Evolutionary conservation across 2,797 vertebrate species (phyloP).

Genomic region (Sebastes itinus): DNA sequence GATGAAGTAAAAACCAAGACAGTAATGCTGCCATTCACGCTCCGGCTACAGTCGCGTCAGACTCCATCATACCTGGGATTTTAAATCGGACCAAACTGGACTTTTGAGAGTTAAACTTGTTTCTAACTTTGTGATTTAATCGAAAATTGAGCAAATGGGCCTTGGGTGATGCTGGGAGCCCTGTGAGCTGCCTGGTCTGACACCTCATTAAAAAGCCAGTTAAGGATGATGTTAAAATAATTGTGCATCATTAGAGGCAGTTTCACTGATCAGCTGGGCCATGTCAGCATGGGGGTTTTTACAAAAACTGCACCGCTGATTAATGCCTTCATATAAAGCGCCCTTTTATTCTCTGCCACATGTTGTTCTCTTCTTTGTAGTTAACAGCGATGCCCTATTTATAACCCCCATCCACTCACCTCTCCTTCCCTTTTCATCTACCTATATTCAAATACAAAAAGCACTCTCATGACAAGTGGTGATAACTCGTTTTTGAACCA

Average conservation of each 20-base stretch:
- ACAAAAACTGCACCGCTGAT: slow-evolving; percentile 75
- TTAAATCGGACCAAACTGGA: slow-evolving; percentile 32
- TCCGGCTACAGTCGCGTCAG: background rate
- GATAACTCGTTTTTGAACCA: slow-evolving; percentile 70
- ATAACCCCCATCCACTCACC: slow-evolving; percentile 45
- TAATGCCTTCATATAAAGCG: slow-evolving; percentile 82
- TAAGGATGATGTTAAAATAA: slow-evolving; percentile 89
- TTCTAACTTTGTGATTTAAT: slow-evolving; percentile 68
- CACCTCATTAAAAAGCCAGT: slow-evolving; percentile 86
- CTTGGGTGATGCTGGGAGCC: slow-evolving; percentile 66
- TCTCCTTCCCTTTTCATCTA: slow-evolving; percentile 45
- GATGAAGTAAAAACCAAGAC: background rate
- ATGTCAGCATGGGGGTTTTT: slow-evolving; percentile 77
- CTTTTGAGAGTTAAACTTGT: slow-evolving; percentile 54
- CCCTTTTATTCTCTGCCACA: slow-evolving; percentile 84
- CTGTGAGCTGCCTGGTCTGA: slow-evolving; percentile 79
- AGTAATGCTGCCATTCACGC: background rate
- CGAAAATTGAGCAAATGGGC: slow-evolving; percentile 65
- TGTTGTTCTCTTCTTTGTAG: slow-evolving; percentile 83
- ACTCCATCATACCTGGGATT: background rate
- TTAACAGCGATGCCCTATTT: slow-evolving; percentile 68
- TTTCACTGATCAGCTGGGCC: slow-evolving; percentile 85
- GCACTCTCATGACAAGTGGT: slow-evolving; percentile 53
- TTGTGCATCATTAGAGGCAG: slow-evolving; percentile 88
- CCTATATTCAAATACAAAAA: slow-evolving; percentile 64